Percentiles rank a stretch among this genome's conserved stretches.
phyloP scores from a whole-genome alignment of 2,888 invertebrate species.

The Fabriciana adippe region DNA sequence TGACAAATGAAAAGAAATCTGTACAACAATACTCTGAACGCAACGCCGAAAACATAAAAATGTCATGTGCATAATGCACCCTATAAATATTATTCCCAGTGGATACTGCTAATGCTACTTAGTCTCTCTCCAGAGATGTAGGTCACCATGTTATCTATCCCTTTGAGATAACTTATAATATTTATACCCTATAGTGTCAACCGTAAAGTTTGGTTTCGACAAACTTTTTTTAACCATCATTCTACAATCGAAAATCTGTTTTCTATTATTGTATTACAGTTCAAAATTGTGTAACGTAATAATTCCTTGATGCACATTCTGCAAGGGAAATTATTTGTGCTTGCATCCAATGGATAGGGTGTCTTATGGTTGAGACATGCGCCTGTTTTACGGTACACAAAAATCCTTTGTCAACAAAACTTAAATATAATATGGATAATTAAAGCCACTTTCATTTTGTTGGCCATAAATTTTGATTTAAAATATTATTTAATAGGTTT shows the following conservation, averaged over 20 bases:
- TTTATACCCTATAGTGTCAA: constrained; percentile 48
- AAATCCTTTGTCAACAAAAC: constrained; percentile 74
- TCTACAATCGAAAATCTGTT: constrained; percentile 37
- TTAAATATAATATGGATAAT: constrained; percentile 74
- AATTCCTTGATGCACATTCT: constrained; percentile 44
- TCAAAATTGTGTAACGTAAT: constrained; percentile 37
- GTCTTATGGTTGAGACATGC: constrained; percentile 72
- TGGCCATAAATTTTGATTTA: constrained; percentile 59
- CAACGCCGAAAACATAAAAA: constrained; percentile 77
- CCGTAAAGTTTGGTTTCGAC: constrained; percentile 53
- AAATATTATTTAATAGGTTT: constrained; percentile 9
- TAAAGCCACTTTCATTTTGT: constrained; percentile 59
- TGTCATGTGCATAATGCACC: constrained; percentile 80
- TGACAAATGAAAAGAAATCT: constrained; percentile 56
- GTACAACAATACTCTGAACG: constrained; percentile 55
- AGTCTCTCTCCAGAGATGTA: constrained; percentile 77
- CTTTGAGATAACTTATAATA: constrained; percentile 43
- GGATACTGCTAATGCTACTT: constrained; percentile 68
- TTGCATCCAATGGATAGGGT: constrained; percentile 64
- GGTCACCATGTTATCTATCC: constrained; percentile 71
- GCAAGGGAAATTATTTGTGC: constrained; percentile 63
- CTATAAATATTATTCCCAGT: constrained; percentile 78
- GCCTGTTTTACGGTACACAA: constrained; percentile 62
- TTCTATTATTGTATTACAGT: neutral
- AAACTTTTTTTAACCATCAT: constrained; percentile 14